A percentile compares a stretch with the other conserved stretches of the same genome.
Conservation (phyloP, 2,888 invertebrate genomes). For the Ochropleura plecta region DNA sequence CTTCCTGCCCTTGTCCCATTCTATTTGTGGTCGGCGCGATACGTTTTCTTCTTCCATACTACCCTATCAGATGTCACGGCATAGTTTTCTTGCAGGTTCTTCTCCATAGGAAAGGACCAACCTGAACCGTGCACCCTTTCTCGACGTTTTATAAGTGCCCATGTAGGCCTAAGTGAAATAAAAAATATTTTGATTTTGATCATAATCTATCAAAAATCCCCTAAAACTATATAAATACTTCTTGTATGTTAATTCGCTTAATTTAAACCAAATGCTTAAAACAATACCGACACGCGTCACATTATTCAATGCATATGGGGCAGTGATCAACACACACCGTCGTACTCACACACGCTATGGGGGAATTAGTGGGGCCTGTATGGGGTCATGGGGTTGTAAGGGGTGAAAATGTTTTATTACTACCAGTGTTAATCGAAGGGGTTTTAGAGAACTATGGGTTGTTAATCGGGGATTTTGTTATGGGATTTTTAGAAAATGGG, state of each 20-base stretch:
- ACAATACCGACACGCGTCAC: slow-evolving; percentile 38
- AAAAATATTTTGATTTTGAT: not conserved
- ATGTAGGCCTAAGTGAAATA: no score
- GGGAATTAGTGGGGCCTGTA: slow-evolving; percentile 27
- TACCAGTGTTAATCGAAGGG: slow-evolving; percentile 37
- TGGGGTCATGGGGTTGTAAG: slow-evolving; percentile 1
- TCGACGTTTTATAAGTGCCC: no score
- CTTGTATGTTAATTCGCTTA: not conserved
- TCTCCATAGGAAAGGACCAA: no score
- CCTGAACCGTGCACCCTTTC: no score
- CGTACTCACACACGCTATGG: slow-evolving; percentile 24
- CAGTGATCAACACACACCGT: slow-evolving; percentile 29
- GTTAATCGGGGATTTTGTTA: slow-evolving; percentile 22
- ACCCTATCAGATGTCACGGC: no score
- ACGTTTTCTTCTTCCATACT: no score
- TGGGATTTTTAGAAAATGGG: not conserved
- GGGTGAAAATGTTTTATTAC: slow-evolving; percentile 34
- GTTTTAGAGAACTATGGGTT: slow-evolving; percentile 10
- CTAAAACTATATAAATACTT: not conserved
- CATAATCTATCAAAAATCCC: slow-evolving; percentile 19
- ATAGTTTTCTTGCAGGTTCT: no score
- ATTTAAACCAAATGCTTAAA: slow-evolving; percentile 48
- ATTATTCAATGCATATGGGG: slow-evolving; percentile 15
- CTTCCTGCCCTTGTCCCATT: no score
- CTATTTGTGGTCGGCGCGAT: no score